Evolutionary conservation across 2,797 vertebrate genomes (phyloP).

Genomic region (Geotria australis): DNA sequence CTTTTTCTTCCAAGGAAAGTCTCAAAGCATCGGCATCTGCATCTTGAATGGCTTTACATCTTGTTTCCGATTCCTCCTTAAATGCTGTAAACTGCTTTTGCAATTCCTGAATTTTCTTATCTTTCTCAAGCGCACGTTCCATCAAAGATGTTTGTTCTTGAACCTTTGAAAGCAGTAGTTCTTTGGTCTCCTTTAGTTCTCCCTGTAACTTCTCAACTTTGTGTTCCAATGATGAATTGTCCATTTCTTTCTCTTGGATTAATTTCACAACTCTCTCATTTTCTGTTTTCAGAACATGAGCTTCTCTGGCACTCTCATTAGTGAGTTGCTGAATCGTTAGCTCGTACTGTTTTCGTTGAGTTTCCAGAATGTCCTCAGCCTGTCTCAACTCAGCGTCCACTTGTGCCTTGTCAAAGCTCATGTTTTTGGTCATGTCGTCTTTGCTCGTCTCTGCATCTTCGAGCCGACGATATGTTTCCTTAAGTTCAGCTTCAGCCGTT

Average conservation of each 20-base stretch:
- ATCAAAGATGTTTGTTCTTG: conserved; percentile 56
- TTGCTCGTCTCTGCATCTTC: conserved; percentile 36
- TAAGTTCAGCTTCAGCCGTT: conserved; percentile 5
- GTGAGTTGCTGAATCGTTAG: conserved; percentile 38
- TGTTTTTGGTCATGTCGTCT: conserved; percentile 10
- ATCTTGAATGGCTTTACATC: not conserved
- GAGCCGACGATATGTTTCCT: conserved; percentile 21
- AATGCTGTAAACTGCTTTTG: conserved; percentile 24
- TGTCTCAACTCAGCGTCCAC: conserved; percentile 29
- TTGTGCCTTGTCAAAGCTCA: conserved; percentile 37
- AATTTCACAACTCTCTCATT: conserved; percentile 31
- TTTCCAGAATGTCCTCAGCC: conserved; percentile 18
- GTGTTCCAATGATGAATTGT: conserved; percentile 31
- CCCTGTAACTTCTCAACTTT: conserved; percentile 26
- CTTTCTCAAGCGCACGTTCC: conserved; percentile 55
- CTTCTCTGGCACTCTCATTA: conserved; percentile 20
- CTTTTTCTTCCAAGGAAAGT: conserved; percentile 49
- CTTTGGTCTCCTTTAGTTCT: conserved; percentile 44
- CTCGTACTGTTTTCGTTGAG: conserved; percentile 32
- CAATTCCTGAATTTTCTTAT: conserved; percentile 20
- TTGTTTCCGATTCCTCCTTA: conserved; percentile 7
- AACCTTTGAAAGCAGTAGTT: conserved; percentile 43
- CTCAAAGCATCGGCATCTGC: conserved; percentile 12
- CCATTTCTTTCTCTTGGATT: conserved; percentile 46
- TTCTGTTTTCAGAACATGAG: conserved; percentile 30